Evolutionary conservation across 2,797 vertebrate species (phyloP), one percentile per base, ranked within the genome.

Genomic region (Caiman crocodilus): DNA sequence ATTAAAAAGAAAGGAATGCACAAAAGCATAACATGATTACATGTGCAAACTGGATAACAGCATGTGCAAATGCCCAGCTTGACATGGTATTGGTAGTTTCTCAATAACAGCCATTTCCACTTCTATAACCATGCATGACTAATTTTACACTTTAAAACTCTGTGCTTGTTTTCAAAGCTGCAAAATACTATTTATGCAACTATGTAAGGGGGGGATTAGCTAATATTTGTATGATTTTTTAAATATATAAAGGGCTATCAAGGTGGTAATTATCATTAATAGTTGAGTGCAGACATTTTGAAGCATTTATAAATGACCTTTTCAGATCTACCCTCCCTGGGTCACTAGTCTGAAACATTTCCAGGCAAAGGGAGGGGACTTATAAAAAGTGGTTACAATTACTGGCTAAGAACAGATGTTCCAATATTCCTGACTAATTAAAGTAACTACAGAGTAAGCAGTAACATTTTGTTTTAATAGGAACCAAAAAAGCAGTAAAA

Each of bases 351-450:
- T 73, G 83, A 95, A 92, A 73, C 30, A 82, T 84, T 94, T 91
- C 80, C 83, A 94, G 82, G 76, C 85, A 91, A 4, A 28, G 55
- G 67, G 57, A 85, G 23, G 61, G 61, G 90, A 74, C 77, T 79
- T 59, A 87, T 91, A 83, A 65, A 75, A 50, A 74, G 50, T 35
- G 56, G 26, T 93, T 88, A 92, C 78, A 79, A 64, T 71, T 75
- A 67, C 75, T 87, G 88, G 89, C 94, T 90, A 71, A 86, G 87
- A 95, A 91, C 74, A 88, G 77, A 90, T 89, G 79, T 90, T 94
- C 60, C 50, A 42, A n/a, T 83, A 73, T 87, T 87, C 76, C 80
- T 61, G 59, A 81, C 21, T 55, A 76, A 76, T 79, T 86, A 89
- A 94, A 87, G 42, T 84, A 91, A 80, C n/a, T 23, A 11, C 56